Evolutionary conservation across 92 coral and sea anemone species (phyloP), one percentile per base, ranked within the genome.

Genomic region (Pocillopora meandrina): DNA sequence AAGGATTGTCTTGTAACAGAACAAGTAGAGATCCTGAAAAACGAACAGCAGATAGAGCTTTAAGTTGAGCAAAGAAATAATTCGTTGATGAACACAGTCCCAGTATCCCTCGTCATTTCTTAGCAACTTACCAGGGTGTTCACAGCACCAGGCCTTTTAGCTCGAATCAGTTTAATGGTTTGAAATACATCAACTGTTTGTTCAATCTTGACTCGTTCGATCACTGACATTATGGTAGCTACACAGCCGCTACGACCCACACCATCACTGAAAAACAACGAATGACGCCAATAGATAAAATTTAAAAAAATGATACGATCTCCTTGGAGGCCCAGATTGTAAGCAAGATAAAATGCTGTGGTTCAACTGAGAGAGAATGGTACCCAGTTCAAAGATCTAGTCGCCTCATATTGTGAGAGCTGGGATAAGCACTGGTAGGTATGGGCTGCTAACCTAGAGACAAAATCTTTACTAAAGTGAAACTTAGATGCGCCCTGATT

Each of bases 1-100:
- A 9, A 4, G 84, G 56, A 66, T 59, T 71, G 84, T 47, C 84
- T 67, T 34, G 76, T 80, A 80, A 71, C 84, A 80, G 60, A 80
- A 80, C 84, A 1, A 26, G 76, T 80, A 80, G 20, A 8, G 75
- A 5, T 71, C 84, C 84, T 80, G 75, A 67, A 68, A 80, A 26
- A 33, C 10, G 56, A 16, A 67, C 55, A 80, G 61, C 55, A 5
- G 2, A 68, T 7, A 18, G 49, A 1, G 10, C 7, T 10, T 12
- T 16, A 33, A 13, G 19, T 13, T 4, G 6, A 33, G 23, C 52
- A 33, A 65, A 7, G 31, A 21, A 65, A 65, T 65, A 65, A n/a
- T 19, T 65, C 23, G 11, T 20, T 65, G 6, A 59, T 59, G 20
- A 62, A 62, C 66, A 18, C 20, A 5, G 66, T 16, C 20, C 20